A percentile compares a stretch with the other conserved stretches of the same genome.
Evolutionary conservation across 2,113 vertebrate species (phyloP).

Genomic region (Phaethon lepturus): DNA sequence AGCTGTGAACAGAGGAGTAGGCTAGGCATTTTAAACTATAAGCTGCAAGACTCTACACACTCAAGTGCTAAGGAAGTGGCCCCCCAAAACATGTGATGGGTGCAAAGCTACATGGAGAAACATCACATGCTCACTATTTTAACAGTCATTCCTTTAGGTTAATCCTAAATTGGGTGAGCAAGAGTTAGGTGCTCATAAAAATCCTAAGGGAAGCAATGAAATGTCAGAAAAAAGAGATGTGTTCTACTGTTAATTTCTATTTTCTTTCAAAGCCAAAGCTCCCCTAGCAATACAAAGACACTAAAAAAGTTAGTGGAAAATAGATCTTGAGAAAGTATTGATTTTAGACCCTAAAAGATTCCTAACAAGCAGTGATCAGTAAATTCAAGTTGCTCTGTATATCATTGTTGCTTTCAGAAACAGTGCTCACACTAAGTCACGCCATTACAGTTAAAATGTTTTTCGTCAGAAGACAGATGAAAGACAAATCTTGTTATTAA

Average conservation of each 20-base stretch:
- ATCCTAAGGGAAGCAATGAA: neutral
- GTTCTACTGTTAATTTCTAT: neutral
- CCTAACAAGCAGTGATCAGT: neutral
- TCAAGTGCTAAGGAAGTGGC: neutral
- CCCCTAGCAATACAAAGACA: neutral
- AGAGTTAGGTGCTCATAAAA: neutral
- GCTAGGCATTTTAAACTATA: neutral
- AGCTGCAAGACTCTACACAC: neutral
- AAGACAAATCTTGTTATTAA: neutral
- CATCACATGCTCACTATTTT: neutral
- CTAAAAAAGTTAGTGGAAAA: neutral
- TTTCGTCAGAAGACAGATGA: neutral
- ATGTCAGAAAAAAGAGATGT: neutral
- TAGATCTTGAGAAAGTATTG: neutral
- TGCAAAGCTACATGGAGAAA: neutral
- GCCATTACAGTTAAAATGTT: neutral
- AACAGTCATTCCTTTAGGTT: neutral
- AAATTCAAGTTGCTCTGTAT: neutral
- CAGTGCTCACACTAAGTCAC: neutral
- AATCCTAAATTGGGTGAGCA: neutral
- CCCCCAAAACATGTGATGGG: rapidly evolving
- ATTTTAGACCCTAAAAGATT: neutral
- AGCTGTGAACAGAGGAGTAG: neutral
- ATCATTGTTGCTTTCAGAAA: neutral
- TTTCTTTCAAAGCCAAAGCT: neutral